Conservation (phyloP, 2,113 vertebrate species). For the Nettapus auritus region DNA sequence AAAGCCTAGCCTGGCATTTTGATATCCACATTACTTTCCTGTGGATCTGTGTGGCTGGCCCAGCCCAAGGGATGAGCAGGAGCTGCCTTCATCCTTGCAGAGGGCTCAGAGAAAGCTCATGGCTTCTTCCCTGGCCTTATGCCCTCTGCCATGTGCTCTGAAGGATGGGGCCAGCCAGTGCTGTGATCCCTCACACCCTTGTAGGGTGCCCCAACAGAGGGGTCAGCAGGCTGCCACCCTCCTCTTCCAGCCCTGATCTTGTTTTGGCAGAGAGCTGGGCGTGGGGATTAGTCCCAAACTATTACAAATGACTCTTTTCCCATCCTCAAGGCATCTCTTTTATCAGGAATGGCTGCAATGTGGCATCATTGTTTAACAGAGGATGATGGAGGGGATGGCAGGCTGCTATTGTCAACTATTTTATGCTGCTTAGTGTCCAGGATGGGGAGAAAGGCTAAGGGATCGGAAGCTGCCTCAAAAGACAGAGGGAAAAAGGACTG, state of each 20-base stretch:
- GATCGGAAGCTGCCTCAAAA: neutral
- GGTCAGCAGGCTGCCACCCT: neutral
- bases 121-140: neutral
- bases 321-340: neutral
- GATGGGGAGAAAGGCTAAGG: neutral
- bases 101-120: neutral
- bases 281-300: neutral
- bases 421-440: neutral
- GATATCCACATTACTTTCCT: neutral
- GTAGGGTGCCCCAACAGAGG: neutral
- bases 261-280: neutral
- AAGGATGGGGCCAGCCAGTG: fast-evolving
- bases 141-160: neutral
- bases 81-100: neutral
- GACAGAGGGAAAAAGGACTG: too few relatives aligned
- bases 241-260: neutral
- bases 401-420: neutral
- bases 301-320: neutral
- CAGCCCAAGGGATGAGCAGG: neutral
- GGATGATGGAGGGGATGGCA: neutral
- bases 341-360: neutral
- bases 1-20: neutral
- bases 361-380: neutral
- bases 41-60: neutral
- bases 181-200: neutral